These are phyloP conservation scores for Otolemur garnettii DNA, from an alignment of 2,113 vertebrate genomes.

Conservation along the genomic window DNA sequence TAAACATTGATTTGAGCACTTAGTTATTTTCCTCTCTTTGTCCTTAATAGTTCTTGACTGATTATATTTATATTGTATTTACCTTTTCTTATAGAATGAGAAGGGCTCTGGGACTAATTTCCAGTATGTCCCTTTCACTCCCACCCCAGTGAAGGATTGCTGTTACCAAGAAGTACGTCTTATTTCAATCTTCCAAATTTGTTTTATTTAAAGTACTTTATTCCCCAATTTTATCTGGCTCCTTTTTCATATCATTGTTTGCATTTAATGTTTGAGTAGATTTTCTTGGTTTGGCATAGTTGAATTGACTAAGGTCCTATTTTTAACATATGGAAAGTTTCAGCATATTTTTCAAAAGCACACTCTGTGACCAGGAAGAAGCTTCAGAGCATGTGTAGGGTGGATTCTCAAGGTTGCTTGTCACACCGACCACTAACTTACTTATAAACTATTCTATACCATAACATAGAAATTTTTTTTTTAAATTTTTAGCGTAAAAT, in stretches of 20 bases:
- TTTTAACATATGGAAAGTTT: background rate
- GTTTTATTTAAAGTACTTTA: background rate
- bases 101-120: background rate
- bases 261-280: background rate
- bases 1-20: background rate
- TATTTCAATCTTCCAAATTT: background rate
- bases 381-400: background rate
- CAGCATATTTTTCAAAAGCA: background rate
- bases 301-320: background rate
- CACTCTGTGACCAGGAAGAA: background rate
- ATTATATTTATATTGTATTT: background rate
- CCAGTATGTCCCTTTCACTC: background rate
- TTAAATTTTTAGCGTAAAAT: background rate
- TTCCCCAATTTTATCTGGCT: background rate
- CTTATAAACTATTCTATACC: background rate
- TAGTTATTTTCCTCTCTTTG: constrained; percentile 18
- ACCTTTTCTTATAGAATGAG: background rate
- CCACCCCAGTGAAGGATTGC: background rate
- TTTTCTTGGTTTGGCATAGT: background rate
- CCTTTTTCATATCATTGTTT: background rate
- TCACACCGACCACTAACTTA: background rate
- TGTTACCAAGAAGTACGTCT: background rate
- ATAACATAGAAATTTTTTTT: background rate
- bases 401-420: background rate
- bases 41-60: background rate